phyloP scores from a whole-genome alignment of 2,113 vertebrate genomes.

The Trachemys scripta region DNA sequence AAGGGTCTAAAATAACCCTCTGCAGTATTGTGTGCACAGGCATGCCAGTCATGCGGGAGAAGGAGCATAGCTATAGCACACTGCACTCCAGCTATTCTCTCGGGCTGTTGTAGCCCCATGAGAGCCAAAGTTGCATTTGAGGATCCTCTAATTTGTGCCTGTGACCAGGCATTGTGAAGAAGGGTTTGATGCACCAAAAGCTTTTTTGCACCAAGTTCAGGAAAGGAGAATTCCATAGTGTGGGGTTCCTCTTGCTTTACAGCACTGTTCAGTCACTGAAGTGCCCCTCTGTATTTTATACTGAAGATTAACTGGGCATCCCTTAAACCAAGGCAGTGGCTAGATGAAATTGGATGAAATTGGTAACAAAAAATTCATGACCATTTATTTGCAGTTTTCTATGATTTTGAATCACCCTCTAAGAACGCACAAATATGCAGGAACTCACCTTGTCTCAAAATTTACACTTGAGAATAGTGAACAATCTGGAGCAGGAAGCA shows the following conservation, averaged over 20 bases:
- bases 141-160: neutral
- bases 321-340: neutral
- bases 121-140: neutral
- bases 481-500: neutral
- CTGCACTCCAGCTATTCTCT: neutral
- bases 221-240: neutral
- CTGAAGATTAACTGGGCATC: neutral
- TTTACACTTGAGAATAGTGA: neutral
- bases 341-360: too few relatives aligned
- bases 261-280: neutral
- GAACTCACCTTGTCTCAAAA: neutral
- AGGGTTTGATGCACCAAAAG: neutral
- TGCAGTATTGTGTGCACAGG: neutral
- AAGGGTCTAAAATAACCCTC: neutral
- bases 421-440: neutral
- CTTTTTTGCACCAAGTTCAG: fast-evolving
- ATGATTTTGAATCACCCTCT: fast-evolving
- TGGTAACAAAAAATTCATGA: neutral
- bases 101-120: neutral
- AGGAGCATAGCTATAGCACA: neutral
- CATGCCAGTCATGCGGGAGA: fast-evolving
- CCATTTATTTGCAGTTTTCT: neutral
- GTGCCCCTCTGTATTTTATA: neutral
- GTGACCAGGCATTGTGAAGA: neutral
- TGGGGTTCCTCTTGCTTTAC: fast-evolving